Percentiles rank a stretch among this genome's conserved stretches.
Conservation (phyloP, 2,888 invertebrate genomes). For the Carpatolechia fugitivella region DNA sequence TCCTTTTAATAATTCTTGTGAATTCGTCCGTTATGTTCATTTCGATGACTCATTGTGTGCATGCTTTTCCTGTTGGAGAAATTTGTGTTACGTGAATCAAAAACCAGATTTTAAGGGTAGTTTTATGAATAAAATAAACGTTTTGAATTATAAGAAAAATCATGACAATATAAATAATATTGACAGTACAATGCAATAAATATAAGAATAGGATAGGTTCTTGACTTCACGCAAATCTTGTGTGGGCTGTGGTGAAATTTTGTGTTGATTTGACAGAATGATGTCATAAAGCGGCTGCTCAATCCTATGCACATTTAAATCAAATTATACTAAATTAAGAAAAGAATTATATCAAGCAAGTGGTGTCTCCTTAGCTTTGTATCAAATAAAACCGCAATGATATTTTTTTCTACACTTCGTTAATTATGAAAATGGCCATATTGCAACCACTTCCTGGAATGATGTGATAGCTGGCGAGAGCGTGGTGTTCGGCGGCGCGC, state of each 20-base stretch:
- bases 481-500: slow-evolving; percentile 32
- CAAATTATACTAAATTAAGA: too few relatives aligned
- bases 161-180: too few relatives aligned
- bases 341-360: too few relatives aligned
- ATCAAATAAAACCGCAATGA: background rate
- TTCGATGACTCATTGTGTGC: background rate
- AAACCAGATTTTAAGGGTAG: background rate
- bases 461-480: slow-evolving; percentile 17
- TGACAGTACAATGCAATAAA: too few relatives aligned
- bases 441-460: slow-evolving; percentile 7
- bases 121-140: too few relatives aligned
- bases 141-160: too few relatives aligned
- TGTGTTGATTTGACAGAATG: too few relatives aligned
- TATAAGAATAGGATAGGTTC: too few relatives aligned
- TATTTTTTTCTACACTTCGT: background rate
- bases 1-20: background rate
- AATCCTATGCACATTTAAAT: too few relatives aligned
- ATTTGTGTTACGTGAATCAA: background rate
- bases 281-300: too few relatives aligned
- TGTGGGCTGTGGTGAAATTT: too few relatives aligned
- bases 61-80: background rate
- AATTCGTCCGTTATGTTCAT: background rate
- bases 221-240: too few relatives aligned
- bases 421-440: slow-evolving; percentile 14
- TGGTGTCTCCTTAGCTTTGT: background rate